phyloP scores from a whole-genome alignment of 2,797 vertebrate species.

The Glyptemys insculpta region DNA sequence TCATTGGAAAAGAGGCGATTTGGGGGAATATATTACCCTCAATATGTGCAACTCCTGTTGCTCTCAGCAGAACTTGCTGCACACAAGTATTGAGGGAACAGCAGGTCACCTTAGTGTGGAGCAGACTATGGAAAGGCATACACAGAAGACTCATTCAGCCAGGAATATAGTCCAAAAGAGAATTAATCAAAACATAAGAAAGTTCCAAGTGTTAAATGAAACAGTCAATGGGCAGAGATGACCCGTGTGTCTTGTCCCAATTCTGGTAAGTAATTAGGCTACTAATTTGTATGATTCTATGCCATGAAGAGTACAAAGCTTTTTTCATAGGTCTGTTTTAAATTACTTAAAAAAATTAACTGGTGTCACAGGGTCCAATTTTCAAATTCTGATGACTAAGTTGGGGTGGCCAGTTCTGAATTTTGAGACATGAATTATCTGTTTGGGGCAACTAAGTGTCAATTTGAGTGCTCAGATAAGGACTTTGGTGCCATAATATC shows the following conservation, averaged over 20 bases:
- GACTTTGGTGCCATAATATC: neutral
- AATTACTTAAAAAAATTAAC: neutral
- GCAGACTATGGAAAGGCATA: neutral
- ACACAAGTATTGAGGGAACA: neutral
- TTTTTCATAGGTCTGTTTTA: neutral
- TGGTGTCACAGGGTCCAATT: neutral
- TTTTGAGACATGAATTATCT: neutral
- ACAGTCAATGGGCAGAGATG: neutral
- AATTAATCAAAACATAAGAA: rapidly evolving
- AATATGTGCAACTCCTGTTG: neutral
- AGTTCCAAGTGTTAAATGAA: neutral
- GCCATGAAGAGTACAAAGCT: neutral
- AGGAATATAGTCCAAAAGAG: neutral
- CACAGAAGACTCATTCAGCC: neutral
- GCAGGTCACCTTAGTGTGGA: neutral
- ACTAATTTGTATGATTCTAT: neutral
- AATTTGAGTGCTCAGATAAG: neutral
- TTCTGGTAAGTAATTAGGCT: neutral
- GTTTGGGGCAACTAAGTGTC: neutral
- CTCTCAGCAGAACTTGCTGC: neutral
- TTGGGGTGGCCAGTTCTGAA: neutral
- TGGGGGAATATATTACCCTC: neutral
- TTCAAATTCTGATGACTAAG: neutral
- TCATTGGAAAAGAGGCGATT: neutral
- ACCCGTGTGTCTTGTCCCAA: neutral